Conservation (phyloP, 1,140 invertebrate species). For the Rhopalosiphum padi region DNA sequence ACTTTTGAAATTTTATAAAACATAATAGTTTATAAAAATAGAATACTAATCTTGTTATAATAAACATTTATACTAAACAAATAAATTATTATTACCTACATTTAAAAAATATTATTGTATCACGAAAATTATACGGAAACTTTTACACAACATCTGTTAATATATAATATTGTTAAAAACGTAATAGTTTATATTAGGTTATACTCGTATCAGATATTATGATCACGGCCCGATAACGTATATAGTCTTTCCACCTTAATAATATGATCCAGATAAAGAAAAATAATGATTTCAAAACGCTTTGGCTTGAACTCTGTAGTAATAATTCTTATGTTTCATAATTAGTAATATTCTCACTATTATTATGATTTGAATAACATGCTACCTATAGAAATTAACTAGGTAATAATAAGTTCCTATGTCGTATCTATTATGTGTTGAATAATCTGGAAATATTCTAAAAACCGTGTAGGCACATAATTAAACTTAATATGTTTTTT, state of each 20-base stretch:
- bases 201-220: not conserved
- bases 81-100: not conserved
- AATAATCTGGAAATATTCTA: not conserved
- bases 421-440: not conserved
- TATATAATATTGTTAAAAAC: not conserved
- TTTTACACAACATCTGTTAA: not conserved
- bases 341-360: not conserved
- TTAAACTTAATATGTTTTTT: too few relatives aligned
- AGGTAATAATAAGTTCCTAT: not conserved
- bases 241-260: not conserved
- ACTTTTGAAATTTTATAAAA: not conserved
- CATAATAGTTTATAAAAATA: not conserved
- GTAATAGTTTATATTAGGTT: not conserved
- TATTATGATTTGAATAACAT: not conserved
- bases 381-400: not conserved
- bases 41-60: too few relatives aligned
- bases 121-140: not conserved
- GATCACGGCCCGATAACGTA: not conserved
- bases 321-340: not conserved
- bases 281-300: not conserved
- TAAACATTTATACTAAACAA: not conserved
- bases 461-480: too few relatives aligned
- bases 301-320: not conserved
- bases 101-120: not conserved
- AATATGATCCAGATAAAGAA: not conserved